Conservation (phyloP, 2,888 invertebrate species). For the Thalpophila matura region DNA sequence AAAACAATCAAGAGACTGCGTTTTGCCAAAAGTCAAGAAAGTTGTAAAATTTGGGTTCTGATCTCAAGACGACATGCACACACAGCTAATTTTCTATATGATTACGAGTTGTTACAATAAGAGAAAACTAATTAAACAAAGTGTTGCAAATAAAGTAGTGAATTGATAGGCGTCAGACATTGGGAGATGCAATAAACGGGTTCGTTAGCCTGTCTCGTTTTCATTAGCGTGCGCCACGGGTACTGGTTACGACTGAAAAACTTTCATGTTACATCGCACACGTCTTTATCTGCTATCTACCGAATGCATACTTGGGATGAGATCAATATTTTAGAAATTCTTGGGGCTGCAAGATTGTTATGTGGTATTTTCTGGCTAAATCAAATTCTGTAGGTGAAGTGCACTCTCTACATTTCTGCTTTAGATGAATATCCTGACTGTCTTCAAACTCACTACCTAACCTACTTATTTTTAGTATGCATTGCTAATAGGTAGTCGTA, state of each 20-base stretch:
- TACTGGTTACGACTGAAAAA: slow-evolving; percentile 79
- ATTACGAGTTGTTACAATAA: slow-evolving; percentile 12
- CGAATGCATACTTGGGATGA: slow-evolving; percentile 55
- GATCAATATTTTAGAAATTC: slow-evolving; percentile 58
- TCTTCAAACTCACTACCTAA: slow-evolving; percentile 13
- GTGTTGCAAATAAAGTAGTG: slow-evolving; percentile 31
- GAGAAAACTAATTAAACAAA: slow-evolving; percentile 10
- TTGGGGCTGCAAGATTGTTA: slow-evolving; percentile 19
- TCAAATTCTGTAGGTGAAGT: neutral
- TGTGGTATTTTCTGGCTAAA: neutral
- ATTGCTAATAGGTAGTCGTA: slow-evolving; percentile 15
- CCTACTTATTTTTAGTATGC: neutral
- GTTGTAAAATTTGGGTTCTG: slow-evolving; percentile 25
- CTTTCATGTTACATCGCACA: slow-evolving; percentile 72
- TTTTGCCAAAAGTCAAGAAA: slow-evolving; percentile 9
- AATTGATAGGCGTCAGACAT: slow-evolving; percentile 52
- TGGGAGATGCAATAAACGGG: slow-evolving; percentile 71
- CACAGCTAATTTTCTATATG: slow-evolving; percentile 25
- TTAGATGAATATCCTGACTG: neutral
- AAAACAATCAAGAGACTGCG: neutral
- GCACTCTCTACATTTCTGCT: neutral
- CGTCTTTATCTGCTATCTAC: slow-evolving; percentile 57
- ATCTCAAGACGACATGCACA: too few relatives aligned
- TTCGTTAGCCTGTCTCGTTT: slow-evolving; percentile 87
- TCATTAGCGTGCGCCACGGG: slow-evolving; percentile 78